A percentile compares a stretch with the other conserved stretches of the same genome.
Conservation (phyloP, 2,113 vertebrate species). For the Bagarius yarrelli region DNA sequence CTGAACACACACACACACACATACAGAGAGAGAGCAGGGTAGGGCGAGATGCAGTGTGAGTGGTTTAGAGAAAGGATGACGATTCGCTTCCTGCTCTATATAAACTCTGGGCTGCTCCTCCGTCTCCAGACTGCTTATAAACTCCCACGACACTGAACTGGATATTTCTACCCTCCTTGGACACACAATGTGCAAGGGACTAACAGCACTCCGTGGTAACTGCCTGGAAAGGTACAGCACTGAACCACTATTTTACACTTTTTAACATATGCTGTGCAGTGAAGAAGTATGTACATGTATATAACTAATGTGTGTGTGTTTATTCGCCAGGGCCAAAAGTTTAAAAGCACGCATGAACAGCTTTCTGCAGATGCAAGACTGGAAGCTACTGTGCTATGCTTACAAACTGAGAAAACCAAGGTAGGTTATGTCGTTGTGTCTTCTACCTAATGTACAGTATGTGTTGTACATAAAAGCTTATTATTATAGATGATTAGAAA, state of each 20-base stretch:
- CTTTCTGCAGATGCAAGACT: conserved; percentile 80
- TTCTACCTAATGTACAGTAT: not conserved
- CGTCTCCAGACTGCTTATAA: conserved; percentile 48
- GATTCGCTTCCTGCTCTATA: conserved; percentile 63
- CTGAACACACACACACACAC: conserved; percentile 20
- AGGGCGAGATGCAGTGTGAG: conserved; percentile 44
- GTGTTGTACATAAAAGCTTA: not conserved
- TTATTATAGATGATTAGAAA: too few species aligned
- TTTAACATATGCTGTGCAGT: not conserved
- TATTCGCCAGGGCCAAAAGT: conserved; percentile 79
- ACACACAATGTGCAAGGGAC: conserved; percentile 80
- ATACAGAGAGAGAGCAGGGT: not conserved
- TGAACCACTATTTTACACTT: not conserved
- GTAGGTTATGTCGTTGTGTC: conserved; percentile 23
- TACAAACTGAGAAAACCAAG: conserved; percentile 68
- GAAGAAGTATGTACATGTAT: not conserved
- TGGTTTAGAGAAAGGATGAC: conserved; percentile 64
- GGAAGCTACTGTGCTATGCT: conserved; percentile 56
- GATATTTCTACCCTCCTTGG: conserved; percentile 56
- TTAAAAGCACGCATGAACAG: conserved; percentile 82
- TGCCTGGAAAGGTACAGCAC: conserved; percentile 85
- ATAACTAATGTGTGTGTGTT: conserved; percentile 2
- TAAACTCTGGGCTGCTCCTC: conserved; percentile 59
- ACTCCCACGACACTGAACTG: conserved; percentile 49
- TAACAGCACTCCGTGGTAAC: conserved; percentile 73